phyloP scores from a whole-genome alignment of 2,113 vertebrate genomes.

The Nyctereutes procyonoides region DNA sequence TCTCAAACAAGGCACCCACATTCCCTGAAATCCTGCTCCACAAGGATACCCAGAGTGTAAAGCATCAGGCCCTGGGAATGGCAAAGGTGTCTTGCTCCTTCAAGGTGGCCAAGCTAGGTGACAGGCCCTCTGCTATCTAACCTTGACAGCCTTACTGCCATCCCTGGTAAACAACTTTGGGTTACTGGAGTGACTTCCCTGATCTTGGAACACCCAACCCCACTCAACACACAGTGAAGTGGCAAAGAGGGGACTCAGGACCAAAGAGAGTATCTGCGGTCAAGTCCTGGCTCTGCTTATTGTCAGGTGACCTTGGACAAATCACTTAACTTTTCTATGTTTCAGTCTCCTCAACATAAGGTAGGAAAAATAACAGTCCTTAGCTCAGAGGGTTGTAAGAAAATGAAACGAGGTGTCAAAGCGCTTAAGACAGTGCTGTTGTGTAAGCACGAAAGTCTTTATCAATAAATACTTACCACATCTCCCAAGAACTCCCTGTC shows the following conservation, averaged over 20 bases:
- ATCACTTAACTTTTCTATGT: neutral
- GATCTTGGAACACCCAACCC: neutral
- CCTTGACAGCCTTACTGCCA: neutral
- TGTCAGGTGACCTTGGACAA: neutral
- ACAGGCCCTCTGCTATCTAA: neutral
- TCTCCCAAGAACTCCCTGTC: neutral
- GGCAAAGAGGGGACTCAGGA: neutral
- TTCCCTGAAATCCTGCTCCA: neutral
- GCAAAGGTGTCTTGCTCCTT: neutral
- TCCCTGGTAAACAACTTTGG: neutral
- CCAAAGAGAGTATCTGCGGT: too few relatives aligned
- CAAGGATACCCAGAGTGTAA: too few relatives aligned
- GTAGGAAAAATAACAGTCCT: neutral
- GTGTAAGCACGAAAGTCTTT: neutral
- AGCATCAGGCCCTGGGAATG: neutral
- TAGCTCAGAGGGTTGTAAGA: neutral
- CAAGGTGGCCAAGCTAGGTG: neutral
- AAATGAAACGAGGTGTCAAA: slow-evolving; percentile 31
- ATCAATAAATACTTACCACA: neutral
- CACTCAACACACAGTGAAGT: neutral
- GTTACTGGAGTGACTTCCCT: neutral
- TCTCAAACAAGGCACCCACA: neutral
- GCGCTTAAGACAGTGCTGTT: neutral
- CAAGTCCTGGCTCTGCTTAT: neutral
- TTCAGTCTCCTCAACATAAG: neutral